These are phyloP conservation scores for Cossypha dichroa DNA, from an alignment of 2,797 vertebrate species.

Conservation along the genomic window DNA sequence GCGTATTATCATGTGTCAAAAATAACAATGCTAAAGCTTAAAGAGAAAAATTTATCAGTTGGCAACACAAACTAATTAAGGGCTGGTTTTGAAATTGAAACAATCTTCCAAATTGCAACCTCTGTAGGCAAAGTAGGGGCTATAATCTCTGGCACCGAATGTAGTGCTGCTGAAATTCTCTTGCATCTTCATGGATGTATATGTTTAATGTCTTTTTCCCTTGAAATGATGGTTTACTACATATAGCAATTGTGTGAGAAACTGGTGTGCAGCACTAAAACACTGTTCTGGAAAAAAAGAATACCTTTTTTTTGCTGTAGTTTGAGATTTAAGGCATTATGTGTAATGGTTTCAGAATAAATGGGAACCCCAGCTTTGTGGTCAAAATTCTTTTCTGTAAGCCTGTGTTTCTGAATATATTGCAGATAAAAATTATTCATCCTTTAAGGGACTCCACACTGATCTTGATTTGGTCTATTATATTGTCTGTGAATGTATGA, in stretches of 20 bases:
- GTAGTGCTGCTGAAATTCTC: neutral
- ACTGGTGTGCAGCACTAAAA: neutral
- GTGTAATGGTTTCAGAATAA: neutral
- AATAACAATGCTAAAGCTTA: neutral
- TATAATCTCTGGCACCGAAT: neutral
- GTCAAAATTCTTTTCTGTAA: neutral
- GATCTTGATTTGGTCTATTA: slow-evolving; percentile 34
- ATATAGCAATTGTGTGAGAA: neutral
- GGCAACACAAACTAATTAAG: neutral
- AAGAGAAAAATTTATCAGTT: neutral
- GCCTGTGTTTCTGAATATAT: neutral
- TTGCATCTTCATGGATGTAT: accelerated
- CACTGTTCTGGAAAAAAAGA: neutral
- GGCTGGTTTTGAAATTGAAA: neutral
- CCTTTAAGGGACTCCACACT: neutral
- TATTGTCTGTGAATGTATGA: slow-evolving; percentile 1
- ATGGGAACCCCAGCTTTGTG: neutral
- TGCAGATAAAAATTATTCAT: neutral
- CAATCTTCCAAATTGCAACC: neutral
- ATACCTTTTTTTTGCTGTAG: neutral
- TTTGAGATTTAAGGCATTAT: neutral
- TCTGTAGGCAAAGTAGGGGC: neutral
- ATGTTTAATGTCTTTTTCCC: neutral
- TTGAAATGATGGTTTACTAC: neutral
- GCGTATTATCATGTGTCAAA: neutral